Conservation (phyloP, 1,140 invertebrate species). For the Panagrolaimus sp. region DNA sequence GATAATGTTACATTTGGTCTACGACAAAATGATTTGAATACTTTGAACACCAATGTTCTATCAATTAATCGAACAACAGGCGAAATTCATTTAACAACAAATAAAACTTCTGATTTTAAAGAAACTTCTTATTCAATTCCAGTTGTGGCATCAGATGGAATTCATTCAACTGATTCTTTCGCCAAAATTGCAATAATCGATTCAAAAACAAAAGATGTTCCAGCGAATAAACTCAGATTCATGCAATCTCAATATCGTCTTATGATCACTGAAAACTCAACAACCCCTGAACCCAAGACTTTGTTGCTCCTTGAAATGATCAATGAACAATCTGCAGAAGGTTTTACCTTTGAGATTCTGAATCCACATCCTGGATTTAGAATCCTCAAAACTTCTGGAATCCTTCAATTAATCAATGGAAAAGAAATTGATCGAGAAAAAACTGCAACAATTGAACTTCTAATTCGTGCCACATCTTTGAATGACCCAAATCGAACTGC, state of each 20-base stretch:
- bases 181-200: constrained; percentile 33
- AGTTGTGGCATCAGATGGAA: constrained; percentile 44
- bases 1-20: constrained; percentile 13
- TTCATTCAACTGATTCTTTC: constrained; percentile 30
- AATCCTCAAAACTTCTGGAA: constrained; percentile 18
- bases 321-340: constrained; percentile 25
- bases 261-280: constrained; percentile 36
- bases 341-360: constrained; percentile 32
- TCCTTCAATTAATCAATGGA: constrained; percentile 16
- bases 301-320: constrained; percentile 28
- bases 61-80: constrained; percentile 19
- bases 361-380: constrained; percentile 23
- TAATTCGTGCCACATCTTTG: constrained; percentile 18
- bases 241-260: constrained; percentile 23
- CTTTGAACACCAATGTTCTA: constrained; percentile 14
- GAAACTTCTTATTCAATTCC: constrained; percentile 22
- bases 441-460: constrained; percentile 25
- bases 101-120: constrained; percentile 21
- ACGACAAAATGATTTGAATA: constrained; percentile 11
- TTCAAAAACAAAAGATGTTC: background rate
- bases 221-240: constrained; percentile 28
- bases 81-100: constrained; percentile 19
- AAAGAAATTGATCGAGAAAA: constrained; percentile 26
- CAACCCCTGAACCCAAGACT: constrained; percentile 1
- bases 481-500: constrained; percentile 18